Evolutionary conservation across 2,113 vertebrate species (phyloP).

Genomic region (Mustelus asterias): DNA sequence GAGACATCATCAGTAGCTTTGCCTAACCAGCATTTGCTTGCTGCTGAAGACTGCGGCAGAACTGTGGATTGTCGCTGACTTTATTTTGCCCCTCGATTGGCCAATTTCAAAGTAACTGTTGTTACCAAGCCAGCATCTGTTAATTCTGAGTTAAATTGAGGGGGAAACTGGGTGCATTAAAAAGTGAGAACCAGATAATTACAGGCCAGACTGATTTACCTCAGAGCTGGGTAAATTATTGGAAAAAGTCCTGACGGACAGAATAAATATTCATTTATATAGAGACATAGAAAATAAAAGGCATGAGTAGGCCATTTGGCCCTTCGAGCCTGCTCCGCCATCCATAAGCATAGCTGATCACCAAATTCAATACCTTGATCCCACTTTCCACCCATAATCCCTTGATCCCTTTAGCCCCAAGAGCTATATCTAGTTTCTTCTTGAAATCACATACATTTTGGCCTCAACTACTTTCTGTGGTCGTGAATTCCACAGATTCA

Average conservation of each 20-base stretch:
- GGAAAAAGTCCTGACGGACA: neutral
- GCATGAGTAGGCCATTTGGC: too few relatives aligned
- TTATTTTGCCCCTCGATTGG: neutral
- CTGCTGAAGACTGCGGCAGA: neutral
- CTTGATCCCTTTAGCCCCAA: too few relatives aligned
- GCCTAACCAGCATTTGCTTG: neutral
- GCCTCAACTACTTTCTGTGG: too few relatives aligned
- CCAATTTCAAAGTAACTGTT: neutral
- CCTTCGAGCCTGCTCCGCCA: too few relatives aligned
- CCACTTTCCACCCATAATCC: too few relatives aligned
- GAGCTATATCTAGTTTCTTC: too few relatives aligned
- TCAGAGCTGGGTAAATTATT: neutral
- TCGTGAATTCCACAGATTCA: too few relatives aligned
- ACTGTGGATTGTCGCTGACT: neutral
- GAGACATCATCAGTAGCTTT: neutral
- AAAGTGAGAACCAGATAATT: neutral
- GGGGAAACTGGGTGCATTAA: neutral
- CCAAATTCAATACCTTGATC: too few relatives aligned
- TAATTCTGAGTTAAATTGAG: too few relatives aligned
- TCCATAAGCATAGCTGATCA: too few relatives aligned
- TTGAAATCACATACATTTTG: too few relatives aligned
- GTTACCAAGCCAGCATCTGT: neutral
- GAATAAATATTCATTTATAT: neutral
- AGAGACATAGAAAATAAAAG: too few relatives aligned
- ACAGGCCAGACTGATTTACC: neutral